Evolutionary conservation across 1,140 invertebrate species (phyloP), one percentile per base, ranked within the genome.

Genomic region (Ips nitidus): DNA sequence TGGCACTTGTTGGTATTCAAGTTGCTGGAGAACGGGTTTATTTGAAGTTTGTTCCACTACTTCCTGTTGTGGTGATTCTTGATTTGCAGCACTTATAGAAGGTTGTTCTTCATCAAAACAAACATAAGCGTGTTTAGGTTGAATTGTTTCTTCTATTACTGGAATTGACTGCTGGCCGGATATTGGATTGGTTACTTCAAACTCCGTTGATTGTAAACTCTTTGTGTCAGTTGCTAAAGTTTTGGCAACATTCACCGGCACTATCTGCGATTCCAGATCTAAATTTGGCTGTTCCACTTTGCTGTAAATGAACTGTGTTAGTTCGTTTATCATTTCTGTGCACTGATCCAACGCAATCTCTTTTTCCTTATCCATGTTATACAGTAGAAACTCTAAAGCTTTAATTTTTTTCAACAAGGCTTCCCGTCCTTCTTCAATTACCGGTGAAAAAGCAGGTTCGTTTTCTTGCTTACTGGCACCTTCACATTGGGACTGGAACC

Each of bases 101-200:
- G 52, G 5, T 0, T 65, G 52, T 2, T 59, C 41, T 42, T 70
- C 61, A 36, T 63, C 68, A 47, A 73, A 76, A 56, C 75, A 76
- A 2, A 76, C 38, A 57, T 79, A 78, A n/a, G 76, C 72, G 47
- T 71, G 57, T 61, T 75, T 76, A 6, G 70, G 64, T 55, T 74
- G 52, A 43, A 87, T 84, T 0, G 78, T 38, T 42, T 81, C 80
- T 75, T 85, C 84, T 4, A 75, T 76, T 22, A 22, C 22, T 6
- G 82, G 80, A 39, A 73, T 68, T 59, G 39, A 66, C 68, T 64
- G 60, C 52, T 74, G 55, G 52, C 70, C 69, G 37, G 67, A 65
- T 36, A 58, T 65, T 41, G 55, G 38, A 59, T 70, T 71, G 5
- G 57, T 65, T 41, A 50, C 41, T 8, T 66, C 62, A 66, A 74